Evolutionary conservation across 2,888 invertebrate genomes (phyloP), one percentile per base, ranked within the genome.

Genomic region (Agriopis aurantiaria): DNA sequence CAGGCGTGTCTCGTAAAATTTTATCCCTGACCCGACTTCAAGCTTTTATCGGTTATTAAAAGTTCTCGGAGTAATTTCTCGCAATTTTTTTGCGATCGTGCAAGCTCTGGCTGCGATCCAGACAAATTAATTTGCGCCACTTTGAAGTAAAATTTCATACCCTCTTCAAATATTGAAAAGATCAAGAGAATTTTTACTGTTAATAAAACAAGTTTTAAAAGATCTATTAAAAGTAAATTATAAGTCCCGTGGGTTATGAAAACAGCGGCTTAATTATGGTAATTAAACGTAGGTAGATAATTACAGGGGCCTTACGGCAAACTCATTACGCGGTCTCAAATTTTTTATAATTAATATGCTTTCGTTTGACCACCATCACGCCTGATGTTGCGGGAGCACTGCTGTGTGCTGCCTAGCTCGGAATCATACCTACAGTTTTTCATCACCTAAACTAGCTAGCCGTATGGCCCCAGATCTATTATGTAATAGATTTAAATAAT

Each of bases 61-160:
- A 49, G 14, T 60, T 49, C 33, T 49, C 49, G 4, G 11, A 40
- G 40, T 3, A 48, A 60, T 49, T 49, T 49, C 8, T 10, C 40
- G 17, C 46, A 2, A 12, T 12, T 12, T 58, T 66, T 60, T 60
- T 61, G 58, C 61, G 8, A 14, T 23, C 51, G 52, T 23, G 17
- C 48, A 59, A 46, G 64, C 61, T 8, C 58, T 65, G 8, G 96
- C 96, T 85, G 95, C 57, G 46, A 53, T 64, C 71, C 69, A 71
- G 41, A 11, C 56, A 95, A 0, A 49, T 69, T 67, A 71, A 67
- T 69, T 66, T 58, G 51, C 41, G 59, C n/a, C 45, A 53, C 53
- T 64, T 68, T 63, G 51, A n/a, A 40, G 41, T n/a, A 23, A 45
- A 64, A 51, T 58, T 58, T 41, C 43, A 48, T 51, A 43, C 11